phyloP scores from a whole-genome alignment of 1,140 invertebrate species.

The Drosophila mauritiana region DNA sequence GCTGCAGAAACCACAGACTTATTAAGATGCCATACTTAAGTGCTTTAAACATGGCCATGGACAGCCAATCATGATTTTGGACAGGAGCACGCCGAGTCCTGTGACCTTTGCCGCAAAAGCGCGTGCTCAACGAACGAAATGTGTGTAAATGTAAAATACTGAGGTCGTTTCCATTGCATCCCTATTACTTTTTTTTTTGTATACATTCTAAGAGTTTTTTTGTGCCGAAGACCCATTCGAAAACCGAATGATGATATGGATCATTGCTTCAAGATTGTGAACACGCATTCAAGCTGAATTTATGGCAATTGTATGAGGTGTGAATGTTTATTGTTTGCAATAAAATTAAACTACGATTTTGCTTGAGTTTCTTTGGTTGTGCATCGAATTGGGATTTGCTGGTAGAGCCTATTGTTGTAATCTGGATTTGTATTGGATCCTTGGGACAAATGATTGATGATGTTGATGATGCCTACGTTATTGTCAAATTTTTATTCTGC shows the following conservation, averaged over 20 bases:
- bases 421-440: too few relatives aligned
- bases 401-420: background rate
- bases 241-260: constrained; percentile 17
- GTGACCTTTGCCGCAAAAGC: constrained; percentile 3
- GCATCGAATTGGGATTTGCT: background rate
- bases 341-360: constrained; percentile 61
- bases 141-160: constrained; percentile 32
- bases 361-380: background rate
- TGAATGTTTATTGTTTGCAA: constrained; percentile 73
- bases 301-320: constrained; percentile 46
- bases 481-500: background rate
- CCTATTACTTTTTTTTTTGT: constrained; percentile 8
- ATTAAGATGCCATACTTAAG: constrained; percentile 15
- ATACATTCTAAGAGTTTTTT: constrained; percentile 39
- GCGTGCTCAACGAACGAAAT: constrained; percentile 32
- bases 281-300: constrained; percentile 59
- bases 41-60: background rate
- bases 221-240: constrained; percentile 2
- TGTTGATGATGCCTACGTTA: background rate
- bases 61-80: constrained; percentile 20
- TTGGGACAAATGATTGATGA: too few relatives aligned
- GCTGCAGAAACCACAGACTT: constrained; percentile 16
- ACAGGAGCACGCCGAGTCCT: constrained; percentile 12
- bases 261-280: constrained; percentile 19
- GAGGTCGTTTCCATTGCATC: constrained; percentile 4